Evolutionary conservation across 2,113 vertebrate species (phyloP), one percentile per base, ranked within the genome.

Genomic region (Chelonoidis abingdonii): DNA sequence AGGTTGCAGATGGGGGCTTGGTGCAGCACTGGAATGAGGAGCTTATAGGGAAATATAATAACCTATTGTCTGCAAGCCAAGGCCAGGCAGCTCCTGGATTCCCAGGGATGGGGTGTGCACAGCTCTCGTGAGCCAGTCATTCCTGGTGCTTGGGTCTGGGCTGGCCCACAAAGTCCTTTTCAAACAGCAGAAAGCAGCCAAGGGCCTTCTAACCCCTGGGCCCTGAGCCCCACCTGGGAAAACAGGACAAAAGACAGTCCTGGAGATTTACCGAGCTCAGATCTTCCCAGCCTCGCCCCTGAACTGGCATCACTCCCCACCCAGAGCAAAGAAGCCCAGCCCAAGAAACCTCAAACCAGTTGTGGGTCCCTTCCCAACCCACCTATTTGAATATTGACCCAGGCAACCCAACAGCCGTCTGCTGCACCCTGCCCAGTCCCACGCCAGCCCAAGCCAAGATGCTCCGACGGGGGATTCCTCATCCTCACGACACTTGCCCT

Each of bases 201-300:
- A 22, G 3, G 50, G 10, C 16, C 9, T 0, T 16, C 53, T 2
- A 31, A 19, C 5, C 6, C 19, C 12, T 3, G 69, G 52, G 27
- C 62, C 17, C 35, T 2, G 11, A 25, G 49, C 1, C 82, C 5
- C 49, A 35, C n/a, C 8, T 13, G n/a, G 14, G 27, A 86, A 14
- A 19, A 44, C 57, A 62, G 27, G 27, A 31, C 57, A 13, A 38
- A 49, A 29, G 16, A 49, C 38, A 9, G 35, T n/a, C 35, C 62
- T 62, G 59, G 59, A 54, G 56, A 27, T 21, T 17, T 27, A 79
- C 84, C 35, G 35, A 75, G 10, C 38, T 10, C 6, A 25, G 5
- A 19, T 49, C 49, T 69, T 89, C 35, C 89, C 1, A 6, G 25
- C 4, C 24, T 12, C 0, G 0, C 13, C 27, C 57, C 24, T 10